Base-by-base conservation (phyloP, 2,113 vertebrate genomes). In the Pseudorhombus dupliciocellatus region DNA sequence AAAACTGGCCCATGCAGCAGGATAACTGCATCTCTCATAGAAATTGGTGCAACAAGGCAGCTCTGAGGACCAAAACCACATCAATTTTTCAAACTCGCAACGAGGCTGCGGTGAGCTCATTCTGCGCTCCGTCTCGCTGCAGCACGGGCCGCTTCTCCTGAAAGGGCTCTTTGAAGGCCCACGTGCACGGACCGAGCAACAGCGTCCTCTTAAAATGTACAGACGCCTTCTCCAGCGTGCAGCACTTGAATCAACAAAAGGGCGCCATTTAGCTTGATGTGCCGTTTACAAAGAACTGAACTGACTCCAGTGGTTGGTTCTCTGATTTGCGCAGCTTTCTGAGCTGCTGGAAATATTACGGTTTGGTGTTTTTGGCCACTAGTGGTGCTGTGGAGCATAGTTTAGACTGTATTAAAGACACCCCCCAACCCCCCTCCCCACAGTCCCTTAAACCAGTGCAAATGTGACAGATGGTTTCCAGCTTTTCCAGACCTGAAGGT, bases 81-180 rank as follows among this genome's bases (percentile, higher is more conserved):
- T 87, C 46, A 80, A 87, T 88, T 73, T 89, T 90, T 84, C 9
- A 83, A 73, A 79, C 61, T 56, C 2, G 34, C 31, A 70, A 51
- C 26, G 34, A 58, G 73, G 66, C 61, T 21, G 22, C 21, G 1
- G 55, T 85, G 86, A 86, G 81, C 70, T 90, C 88, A 88, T 59
- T 53, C 40, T 3, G 42, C 51, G 64, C 66, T 73, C 67, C 11
- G 56, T 86, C 84, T 65, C 84, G 15, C 70, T 60, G 70, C 74
- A 48, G 85, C 78, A 90, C 88, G 31, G 51, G 74, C 68, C 52
- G 62, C 72, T 0, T 58, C 34, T 61, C 65, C 79, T 91, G 84
- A 88, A 89, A 87, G 79, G 76, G 56, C 44, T 66, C 89, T 90
- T 84, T 90, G 75, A 85, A 46, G 42, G 16, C 15, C 42, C 42